Percentiles rank a stretch among this genome's conserved stretches.
Evolutionary conservation across 2,797 vertebrate genomes (phyloP).

Genomic region (Pempheris klunzingeri): DNA sequence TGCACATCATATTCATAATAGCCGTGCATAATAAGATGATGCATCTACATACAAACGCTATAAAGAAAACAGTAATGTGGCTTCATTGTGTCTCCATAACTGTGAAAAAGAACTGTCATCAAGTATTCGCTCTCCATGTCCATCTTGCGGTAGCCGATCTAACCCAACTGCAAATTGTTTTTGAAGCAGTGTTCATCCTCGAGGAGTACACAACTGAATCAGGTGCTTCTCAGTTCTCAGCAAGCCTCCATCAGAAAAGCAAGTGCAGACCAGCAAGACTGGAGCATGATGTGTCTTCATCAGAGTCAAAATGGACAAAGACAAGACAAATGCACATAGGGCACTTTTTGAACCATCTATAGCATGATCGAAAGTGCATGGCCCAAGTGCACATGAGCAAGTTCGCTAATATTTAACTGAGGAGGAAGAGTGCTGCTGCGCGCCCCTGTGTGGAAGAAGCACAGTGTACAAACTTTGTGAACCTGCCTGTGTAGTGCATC

Average conservation of each 20-base stretch:
- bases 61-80: background rate
- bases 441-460: too few relatives aligned
- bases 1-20: slow-evolving; percentile 6
- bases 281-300: background rate
- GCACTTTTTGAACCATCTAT: too few relatives aligned
- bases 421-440: too few relatives aligned
- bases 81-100: background rate
- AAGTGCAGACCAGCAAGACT: too few relatives aligned
- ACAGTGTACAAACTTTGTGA: too few relatives aligned
- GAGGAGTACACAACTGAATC: background rate
- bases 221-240: background rate
- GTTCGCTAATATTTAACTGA: too few relatives aligned
- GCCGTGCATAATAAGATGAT: background rate
- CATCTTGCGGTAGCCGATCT: background rate
- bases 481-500: too few relatives aligned
- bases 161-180: background rate
- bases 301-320: background rate
- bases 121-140: background rate
- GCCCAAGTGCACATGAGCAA: too few relatives aligned
- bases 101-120: background rate
- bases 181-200: background rate
- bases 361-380: too few relatives aligned
- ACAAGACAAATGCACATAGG: background rate
- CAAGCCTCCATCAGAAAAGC: background rate
- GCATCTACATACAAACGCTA: background rate